Percentiles rank a stretch among this genome's conserved stretches.
These are phyloP conservation scores for Acromyrmex heyeri DNA, from an alignment of 1,140 invertebrate genomes.

Conservation along the genomic window DNA sequence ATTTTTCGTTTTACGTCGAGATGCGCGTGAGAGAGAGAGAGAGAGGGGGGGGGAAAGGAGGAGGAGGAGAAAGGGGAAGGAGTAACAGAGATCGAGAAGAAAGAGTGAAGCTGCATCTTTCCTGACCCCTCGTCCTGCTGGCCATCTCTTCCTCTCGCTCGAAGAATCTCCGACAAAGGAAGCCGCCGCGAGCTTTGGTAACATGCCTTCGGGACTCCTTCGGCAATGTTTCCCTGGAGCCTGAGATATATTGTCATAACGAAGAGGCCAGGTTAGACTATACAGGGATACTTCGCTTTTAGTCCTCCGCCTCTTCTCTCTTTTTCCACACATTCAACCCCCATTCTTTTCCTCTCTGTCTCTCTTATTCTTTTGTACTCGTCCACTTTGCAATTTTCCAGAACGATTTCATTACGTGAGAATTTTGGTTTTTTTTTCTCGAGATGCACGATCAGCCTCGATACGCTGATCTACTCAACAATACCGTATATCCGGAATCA, in stretches of 20 bases:
- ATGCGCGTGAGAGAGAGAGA: background rate
- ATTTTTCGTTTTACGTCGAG: constrained; percentile 66
- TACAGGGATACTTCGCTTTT: constrained; percentile 54
- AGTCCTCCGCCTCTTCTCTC: background rate
- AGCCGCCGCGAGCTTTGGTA: constrained; percentile 80
- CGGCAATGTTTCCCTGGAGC: constrained; percentile 79
- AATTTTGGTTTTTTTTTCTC: background rate
- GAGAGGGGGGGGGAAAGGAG: too few species aligned
- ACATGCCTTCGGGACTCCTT: constrained; percentile 79
- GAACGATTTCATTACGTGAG: constrained; percentile 24
- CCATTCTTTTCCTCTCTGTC: background rate
- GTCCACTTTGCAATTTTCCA: constrained; percentile 37
- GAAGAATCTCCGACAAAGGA: constrained; percentile 85
- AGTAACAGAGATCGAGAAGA: constrained; percentile 19
- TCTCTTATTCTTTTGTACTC: background rate
- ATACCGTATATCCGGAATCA: background rate
- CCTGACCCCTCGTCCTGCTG: constrained; percentile 72
- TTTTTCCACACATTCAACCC: background rate
- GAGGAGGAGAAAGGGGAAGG: background rate
- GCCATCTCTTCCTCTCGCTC: constrained; percentile 75
- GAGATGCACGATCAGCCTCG: background rate
- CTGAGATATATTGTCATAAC: constrained; percentile 79
- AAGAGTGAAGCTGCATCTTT: constrained; percentile 41
- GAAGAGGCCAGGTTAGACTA: constrained; percentile 66
- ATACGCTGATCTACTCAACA: constrained; percentile 10